A percentile compares a stretch with the other conserved stretches of the same genome.
Conservation (phyloP, 2,888 invertebrate species). For the Gastracanthus pulcherrimus region DNA sequence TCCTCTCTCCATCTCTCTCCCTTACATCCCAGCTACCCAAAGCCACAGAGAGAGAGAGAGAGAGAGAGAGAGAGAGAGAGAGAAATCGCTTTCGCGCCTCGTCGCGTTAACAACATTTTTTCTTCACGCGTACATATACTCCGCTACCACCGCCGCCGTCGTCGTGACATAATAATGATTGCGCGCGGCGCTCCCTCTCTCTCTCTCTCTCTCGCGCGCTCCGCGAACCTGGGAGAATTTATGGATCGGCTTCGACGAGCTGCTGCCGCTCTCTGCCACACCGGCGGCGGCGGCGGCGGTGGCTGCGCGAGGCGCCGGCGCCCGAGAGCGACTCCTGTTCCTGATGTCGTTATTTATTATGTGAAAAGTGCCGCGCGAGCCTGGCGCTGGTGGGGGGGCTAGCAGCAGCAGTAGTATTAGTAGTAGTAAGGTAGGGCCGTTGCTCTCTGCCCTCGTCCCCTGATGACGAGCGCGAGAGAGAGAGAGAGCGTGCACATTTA, state of each 20-base stretch:
- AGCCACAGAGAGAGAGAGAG: neutral
- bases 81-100: neutral
- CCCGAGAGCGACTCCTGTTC: neutral
- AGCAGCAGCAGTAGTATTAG: no score
- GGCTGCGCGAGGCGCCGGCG: neutral
- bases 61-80: neutral
- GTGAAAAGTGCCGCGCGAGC: no score
- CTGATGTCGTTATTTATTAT: neutral
- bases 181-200: constrained; percentile 3
- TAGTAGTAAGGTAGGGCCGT: no score
- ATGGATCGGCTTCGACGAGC: constrained; percentile 52
- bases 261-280: neutral
- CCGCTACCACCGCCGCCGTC: neutral
- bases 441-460: no score
- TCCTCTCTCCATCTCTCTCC: no score
- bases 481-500: no score
- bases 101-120: no score
- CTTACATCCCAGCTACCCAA: no score
- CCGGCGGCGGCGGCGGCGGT: no score
- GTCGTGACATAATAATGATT: constrained; percentile 51
- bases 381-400: no score
- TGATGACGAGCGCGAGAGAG: no score
- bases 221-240: constrained; percentile 51
- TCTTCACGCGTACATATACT: neutral
- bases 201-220: neutral